Evolutionary conservation across 2,888 invertebrate species (phyloP).

Genomic region (Cheilosia impressa): DNA sequence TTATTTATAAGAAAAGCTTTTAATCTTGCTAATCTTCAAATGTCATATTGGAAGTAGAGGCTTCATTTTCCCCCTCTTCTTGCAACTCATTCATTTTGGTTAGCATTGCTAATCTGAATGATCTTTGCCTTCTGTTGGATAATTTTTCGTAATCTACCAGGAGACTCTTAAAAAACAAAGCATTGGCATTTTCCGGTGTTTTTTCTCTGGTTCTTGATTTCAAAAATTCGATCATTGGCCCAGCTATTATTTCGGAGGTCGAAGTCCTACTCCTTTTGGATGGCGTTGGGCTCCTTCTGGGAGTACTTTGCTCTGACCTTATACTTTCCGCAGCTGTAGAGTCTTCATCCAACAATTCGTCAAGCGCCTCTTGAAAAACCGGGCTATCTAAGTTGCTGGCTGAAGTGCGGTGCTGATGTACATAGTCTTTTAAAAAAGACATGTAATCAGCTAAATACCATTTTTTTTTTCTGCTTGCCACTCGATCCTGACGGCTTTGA

Average conservation of each 20-base stretch:
- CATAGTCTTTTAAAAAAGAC: conserved; percentile 34
- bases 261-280: conserved; percentile 33
- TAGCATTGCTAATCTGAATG: too few species aligned
- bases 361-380: too few species aligned
- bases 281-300: conserved; percentile 31
- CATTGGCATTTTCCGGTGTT: not conserved
- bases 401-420: not conserved
- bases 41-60: not conserved
- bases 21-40: not conserved
- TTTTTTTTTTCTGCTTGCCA: conserved; percentile 51
- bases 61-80: not conserved
- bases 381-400: not conserved
- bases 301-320: not conserved
- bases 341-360: too few species aligned
- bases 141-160: not conserved
- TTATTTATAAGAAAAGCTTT: too few species aligned
- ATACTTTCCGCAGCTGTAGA: not conserved
- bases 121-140: too few species aligned
- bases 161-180: too few species aligned
- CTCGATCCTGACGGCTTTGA: conserved; percentile 20
- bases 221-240: conserved; percentile 38
- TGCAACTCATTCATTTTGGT: not conserved
- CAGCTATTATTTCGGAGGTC: conserved; percentile 16
- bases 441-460: conserved; percentile 23
- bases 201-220: conserved; percentile 40